Evolutionary conservation across 1,140 invertebrate genomes (phyloP), one percentile per base, ranked within the genome.

Genomic region (Campoletis sonorensis): DNA sequence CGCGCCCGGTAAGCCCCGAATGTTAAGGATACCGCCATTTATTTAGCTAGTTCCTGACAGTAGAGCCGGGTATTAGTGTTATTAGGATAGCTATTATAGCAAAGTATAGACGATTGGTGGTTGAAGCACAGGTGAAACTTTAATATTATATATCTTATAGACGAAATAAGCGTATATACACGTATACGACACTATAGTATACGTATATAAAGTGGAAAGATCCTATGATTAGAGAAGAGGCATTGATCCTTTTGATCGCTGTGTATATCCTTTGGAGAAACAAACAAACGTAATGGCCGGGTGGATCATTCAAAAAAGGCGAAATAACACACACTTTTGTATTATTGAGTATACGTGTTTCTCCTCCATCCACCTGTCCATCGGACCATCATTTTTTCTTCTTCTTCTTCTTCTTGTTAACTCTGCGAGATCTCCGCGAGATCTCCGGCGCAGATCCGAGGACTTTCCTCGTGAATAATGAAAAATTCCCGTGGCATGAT

Each of bases 281-380:
- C 72, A 76, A 76, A 76, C 72, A 76, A 76, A 76, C 72, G 72
- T 76, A 76, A 76, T 76, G 72, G 72, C 72, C 72, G 72, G 72
- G 72, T 76, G 72, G 72, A 27, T 58, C 11, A 58, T 51, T 30
- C 15, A 33, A 30, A n/a, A 23, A 51, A 76, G 1, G 26, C 26
- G 5, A 16, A 16, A 58, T 18, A 26, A 73, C 11, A 23, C 30
- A 33, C 21, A 58, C 26, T 23, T 23, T 21, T 58, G 4, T 67
- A 26, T 30, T 15, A 67, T 27, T 26, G 40, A 2, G 61, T 15
- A 23, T 58, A 58, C 21, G 21, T 67, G 61, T 1, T 58, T 18
- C 21, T 76, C 72, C 23, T 33, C 45, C n/a, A 21, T 73, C 21
- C 71, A 73, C 71, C 71, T 73, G 71, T 73, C 71, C 40, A 26